phyloP scores from a whole-genome alignment of 2,888 invertebrate genomes.

The Achlya flavicornis region DNA sequence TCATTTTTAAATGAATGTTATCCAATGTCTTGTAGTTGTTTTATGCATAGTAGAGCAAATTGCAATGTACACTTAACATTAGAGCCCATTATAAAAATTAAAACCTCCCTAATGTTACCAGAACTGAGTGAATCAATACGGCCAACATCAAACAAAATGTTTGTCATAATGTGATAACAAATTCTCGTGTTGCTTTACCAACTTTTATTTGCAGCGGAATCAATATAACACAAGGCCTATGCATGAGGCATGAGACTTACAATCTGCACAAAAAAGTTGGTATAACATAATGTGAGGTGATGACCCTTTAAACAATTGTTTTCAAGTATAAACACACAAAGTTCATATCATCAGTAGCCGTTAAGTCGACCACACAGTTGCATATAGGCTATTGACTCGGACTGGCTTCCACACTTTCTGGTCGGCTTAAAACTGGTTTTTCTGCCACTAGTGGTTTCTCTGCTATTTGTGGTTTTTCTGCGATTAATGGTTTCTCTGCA shows the following conservation, averaged over 20 bases:
- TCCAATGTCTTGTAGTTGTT: constrained; percentile 1
- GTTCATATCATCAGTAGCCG: constrained; percentile 61
- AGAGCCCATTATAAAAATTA: constrained; percentile 21
- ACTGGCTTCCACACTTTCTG: constrained; percentile 64
- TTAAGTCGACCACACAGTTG: constrained; percentile 55
- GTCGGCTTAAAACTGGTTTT: constrained; percentile 61
- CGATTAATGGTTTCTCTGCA: constrained; percentile 37
- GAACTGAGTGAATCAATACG: constrained; percentile 28
- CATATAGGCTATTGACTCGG: constrained; percentile 77
- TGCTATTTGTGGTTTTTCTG: constrained; percentile 52
- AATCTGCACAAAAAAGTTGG: constrained; percentile 10
- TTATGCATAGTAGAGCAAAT: constrained; percentile 16
- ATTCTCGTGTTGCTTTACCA: constrained; percentile 26
- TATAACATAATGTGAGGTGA: constrained; percentile 14
- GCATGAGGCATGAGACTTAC: background rate
- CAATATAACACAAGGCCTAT: constrained; percentile 20
- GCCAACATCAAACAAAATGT: constrained; percentile 25
- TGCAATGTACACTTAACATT: constrained; percentile 48
- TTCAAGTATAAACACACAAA: constrained; percentile 76
- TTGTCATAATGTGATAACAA: constrained; percentile 28
- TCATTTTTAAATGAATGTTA: background rate
- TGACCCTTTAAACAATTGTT: constrained; percentile 60
- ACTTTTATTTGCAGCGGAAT: constrained; percentile 32
- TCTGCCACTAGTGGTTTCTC: constrained; percentile 65
- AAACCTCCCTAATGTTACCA: background rate